phyloP scores from a whole-genome alignment of 2,888 invertebrate genomes.

The Coronaproctus castanopsis region DNA sequence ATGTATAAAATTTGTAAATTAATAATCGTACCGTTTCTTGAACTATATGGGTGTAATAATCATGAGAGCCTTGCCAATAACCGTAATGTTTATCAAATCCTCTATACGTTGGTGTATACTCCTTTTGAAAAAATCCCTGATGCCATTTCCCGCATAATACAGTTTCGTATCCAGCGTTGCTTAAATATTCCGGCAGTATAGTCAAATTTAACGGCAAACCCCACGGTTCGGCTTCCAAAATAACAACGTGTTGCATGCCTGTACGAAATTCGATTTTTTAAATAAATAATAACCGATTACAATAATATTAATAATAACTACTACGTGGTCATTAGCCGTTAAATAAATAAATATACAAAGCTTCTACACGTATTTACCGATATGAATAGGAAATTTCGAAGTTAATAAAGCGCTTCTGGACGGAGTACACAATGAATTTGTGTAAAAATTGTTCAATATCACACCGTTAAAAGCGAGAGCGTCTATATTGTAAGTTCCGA shows the following conservation, averaged over 20 bases:
- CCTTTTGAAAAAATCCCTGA: constrained; percentile 30
- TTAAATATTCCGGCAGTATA: constrained; percentile 32
- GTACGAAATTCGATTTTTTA: too few relatives aligned
- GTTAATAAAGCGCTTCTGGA: constrained; percentile 62
- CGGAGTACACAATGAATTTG: constrained; percentile 65
- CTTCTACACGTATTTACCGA: too few relatives aligned
- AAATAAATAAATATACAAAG: too few relatives aligned
- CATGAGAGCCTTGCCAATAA: constrained; percentile 59
- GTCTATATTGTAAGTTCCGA: constrained; percentile 77
- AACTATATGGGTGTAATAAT: constrained; percentile 50
- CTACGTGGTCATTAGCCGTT: too few relatives aligned
- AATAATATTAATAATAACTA: too few relatives aligned
- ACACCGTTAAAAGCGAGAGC: constrained; percentile 64
- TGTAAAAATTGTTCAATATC: constrained; percentile 67
- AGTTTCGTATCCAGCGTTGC: constrained; percentile 30
- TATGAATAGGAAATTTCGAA: constrained; percentile 68
- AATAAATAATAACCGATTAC: too few relatives aligned
- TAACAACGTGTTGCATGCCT: constrained; percentile 34
- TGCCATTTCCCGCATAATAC: constrained; percentile 36
- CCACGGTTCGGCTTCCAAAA: constrained; percentile 30
- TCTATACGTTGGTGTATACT: constrained; percentile 44
- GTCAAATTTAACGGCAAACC: constrained; percentile 32
- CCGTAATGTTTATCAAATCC: constrained; percentile 70
- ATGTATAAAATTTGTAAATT: too few relatives aligned
- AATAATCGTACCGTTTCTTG: constrained; percentile 27